phyloP scores from a whole-genome alignment of 2,888 invertebrate genomes.

The Archips xylosteana region DNA sequence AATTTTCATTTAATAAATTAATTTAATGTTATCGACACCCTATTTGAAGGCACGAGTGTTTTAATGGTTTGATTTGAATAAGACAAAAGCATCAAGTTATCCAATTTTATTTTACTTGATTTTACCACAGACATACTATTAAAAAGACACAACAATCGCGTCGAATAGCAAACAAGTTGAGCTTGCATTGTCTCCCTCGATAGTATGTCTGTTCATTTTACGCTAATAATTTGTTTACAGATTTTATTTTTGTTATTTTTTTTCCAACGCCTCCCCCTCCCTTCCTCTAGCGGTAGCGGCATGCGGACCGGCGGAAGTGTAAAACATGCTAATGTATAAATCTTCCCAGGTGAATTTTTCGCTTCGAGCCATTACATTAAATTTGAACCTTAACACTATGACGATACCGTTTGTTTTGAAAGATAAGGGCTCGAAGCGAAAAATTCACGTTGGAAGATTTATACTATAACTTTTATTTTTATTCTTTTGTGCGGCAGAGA shows the following conservation, averaged over 20 bases:
- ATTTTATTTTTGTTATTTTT: slow-evolving; percentile 56
- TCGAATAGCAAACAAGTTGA: background rate
- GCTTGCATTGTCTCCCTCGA: background rate
- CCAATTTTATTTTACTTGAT: background rate
- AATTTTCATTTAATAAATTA: too few relatives aligned
- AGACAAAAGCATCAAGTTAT: background rate
- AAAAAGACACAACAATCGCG: background rate
- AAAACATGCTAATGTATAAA: slow-evolving; percentile 59
- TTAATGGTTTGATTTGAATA: background rate
- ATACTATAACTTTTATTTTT: slow-evolving; percentile 52
- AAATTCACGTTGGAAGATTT: too few relatives aligned
- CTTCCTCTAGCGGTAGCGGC: slow-evolving; percentile 54
- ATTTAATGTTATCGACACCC: too few relatives aligned
- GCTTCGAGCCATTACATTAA: too few relatives aligned
- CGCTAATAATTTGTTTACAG: slow-evolving; percentile 66
- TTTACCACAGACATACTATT: background rate
- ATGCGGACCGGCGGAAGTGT: slow-evolving; percentile 54
- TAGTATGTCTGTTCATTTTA: slow-evolving; percentile 40
- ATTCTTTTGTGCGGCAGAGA: slow-evolving; percentile 75
- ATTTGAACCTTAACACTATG: too few relatives aligned
- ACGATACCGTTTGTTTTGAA: too few relatives aligned
- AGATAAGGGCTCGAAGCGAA: too few relatives aligned
- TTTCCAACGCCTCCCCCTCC: slow-evolving; percentile 47
- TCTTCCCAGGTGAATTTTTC: too few relatives aligned
- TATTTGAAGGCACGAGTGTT: background rate